Evolutionary conservation across 2,797 vertebrate species (phyloP).

Genomic region (Brachyrhaphis roseni): DNA sequence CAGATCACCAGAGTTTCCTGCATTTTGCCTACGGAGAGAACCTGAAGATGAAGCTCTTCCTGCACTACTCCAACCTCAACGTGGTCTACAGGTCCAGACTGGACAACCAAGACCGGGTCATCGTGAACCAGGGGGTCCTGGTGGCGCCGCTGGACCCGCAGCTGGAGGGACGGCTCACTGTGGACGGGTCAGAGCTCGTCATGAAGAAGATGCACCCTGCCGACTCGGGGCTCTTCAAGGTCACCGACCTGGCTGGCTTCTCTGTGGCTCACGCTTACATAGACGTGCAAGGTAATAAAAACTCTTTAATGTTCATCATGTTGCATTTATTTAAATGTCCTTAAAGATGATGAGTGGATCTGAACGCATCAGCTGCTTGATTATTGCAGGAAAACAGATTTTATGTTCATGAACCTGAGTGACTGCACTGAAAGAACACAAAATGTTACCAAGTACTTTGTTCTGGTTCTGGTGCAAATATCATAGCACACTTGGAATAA

Average conservation of each 20-base stretch:
- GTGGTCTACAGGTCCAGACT: conserved; percentile 69
- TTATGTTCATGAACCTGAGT: not conserved
- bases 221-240: conserved; percentile 72
- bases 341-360: not conserved
- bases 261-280: conserved; percentile 75
- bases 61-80: conserved; percentile 62
- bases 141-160: conserved; percentile 55
- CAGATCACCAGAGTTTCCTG: conserved; percentile 78
- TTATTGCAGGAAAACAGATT: not conserved
- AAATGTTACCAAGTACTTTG: no score
- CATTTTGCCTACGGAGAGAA: conserved; percentile 58
- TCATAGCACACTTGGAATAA: no score
- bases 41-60: conserved; percentile 75
- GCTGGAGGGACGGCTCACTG: conserved; percentile 73
- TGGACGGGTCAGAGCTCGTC: conserved; percentile 68
- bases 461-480: no score
- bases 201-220: conserved; percentile 66
- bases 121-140: conserved; percentile 74
- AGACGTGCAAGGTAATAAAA: conserved; percentile 68
- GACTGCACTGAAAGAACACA: no score
- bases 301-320: not conserved
- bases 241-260: conserved; percentile 76
- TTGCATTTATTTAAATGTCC: not conserved
- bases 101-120: conserved; percentile 56
- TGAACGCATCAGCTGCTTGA: not conserved